Evolutionary conservation across 2,888 invertebrate genomes (phyloP), one percentile per base, ranked within the genome.

Genomic region (Ectobius pallidus): DNA sequence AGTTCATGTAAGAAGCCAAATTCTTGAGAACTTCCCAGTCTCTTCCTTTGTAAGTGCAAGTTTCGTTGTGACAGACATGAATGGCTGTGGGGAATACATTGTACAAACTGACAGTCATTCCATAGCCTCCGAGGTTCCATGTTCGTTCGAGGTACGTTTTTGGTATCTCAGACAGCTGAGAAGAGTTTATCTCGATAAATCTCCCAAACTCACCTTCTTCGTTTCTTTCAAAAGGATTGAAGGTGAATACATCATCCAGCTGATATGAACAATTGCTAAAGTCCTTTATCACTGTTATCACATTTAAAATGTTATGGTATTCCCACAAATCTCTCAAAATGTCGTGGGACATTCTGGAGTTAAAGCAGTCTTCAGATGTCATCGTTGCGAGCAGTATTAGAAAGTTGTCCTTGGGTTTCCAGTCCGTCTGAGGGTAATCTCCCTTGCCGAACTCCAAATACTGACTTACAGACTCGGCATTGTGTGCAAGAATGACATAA

Each of bases 21-120:
- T 81, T 81, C 0, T 78, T 78, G 58, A 83, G 73, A 1, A 84
- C 76, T 2, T 81, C 76, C 1, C 83, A 84, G 73, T 85, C 84
- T 1, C 82, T 76, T 2, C 83, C 84, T 18, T 79, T 79, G 69
- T 79, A 80, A 14, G 78, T 77, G 4, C 76, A 76, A 18, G 7
- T 14, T 4, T 25, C 9, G 27, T 25, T 11, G 7, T 4, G 22
- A 30, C 46, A 46, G 3, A n/a, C 18, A 7, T 4, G 18, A n/a
- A 46, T n/a, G 3, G 46, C 46, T n/a, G 11, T 46, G 9, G 46
- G 46, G 46, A 46, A 46, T n/a, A n/a, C 4, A 4, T 46, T n/a
- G n/a, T 14, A 46, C 46, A 46, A n/a, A 18, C 14, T 22, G 20
- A 58, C 58, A 7, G 1, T 58, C 4, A 58, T 25, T 9, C 14